Evolutionary conservation across 2,888 invertebrate species (phyloP).

Genomic region (Bunonema sp.): DNA sequence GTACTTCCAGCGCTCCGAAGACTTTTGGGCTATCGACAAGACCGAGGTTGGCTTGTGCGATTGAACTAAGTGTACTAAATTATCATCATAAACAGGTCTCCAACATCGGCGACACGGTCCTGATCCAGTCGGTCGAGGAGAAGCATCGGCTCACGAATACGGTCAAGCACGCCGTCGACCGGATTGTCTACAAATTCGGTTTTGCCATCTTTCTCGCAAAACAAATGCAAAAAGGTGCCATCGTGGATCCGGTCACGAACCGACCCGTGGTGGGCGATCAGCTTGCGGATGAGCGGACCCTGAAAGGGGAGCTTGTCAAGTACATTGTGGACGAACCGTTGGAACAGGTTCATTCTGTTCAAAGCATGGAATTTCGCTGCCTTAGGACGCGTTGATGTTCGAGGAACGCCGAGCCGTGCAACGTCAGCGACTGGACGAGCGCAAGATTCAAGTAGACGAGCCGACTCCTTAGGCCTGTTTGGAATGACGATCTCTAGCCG

Average conservation of each 20-base stretch:
- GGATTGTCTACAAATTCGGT: slow-evolving; percentile 29
- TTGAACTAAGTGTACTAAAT: too few relatives aligned
- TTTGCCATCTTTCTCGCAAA: neutral
- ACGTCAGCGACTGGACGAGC: slow-evolving; percentile 12
- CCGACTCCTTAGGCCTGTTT: too few relatives aligned
- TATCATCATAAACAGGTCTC: neutral
- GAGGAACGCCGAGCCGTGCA: slow-evolving; percentile 26
- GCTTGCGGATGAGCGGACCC: slow-evolving; percentile 22
- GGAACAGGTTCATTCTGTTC: slow-evolving; percentile 10
- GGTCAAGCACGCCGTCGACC: slow-evolving; percentile 23
- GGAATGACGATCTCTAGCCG: too few relatives aligned
- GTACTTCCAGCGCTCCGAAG: slow-evolving; percentile 29
- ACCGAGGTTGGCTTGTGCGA: too few relatives aligned
- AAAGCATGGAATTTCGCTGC: neutral
- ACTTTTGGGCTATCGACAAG: slow-evolving; percentile 34
- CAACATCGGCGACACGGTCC: slow-evolving; percentile 25
- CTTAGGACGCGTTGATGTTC: slow-evolving; percentile 20
- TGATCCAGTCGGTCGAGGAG: slow-evolving; percentile 23
- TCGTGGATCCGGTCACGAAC: slow-evolving; percentile 31
- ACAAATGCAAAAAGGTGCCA: slow-evolving; percentile 11
- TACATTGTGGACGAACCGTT: slow-evolving; percentile 26
- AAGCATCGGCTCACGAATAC: slow-evolving; percentile 20
- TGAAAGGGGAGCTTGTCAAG: slow-evolving; percentile 22
- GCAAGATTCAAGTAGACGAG: too few relatives aligned
- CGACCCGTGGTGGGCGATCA: slow-evolving; percentile 24